A percentile compares a stretch with the other conserved stretches of the same genome.
These are phyloP conservation scores for Eurois occulta DNA, from an alignment of 2,888 invertebrate genomes.

Conservation along the genomic window DNA sequence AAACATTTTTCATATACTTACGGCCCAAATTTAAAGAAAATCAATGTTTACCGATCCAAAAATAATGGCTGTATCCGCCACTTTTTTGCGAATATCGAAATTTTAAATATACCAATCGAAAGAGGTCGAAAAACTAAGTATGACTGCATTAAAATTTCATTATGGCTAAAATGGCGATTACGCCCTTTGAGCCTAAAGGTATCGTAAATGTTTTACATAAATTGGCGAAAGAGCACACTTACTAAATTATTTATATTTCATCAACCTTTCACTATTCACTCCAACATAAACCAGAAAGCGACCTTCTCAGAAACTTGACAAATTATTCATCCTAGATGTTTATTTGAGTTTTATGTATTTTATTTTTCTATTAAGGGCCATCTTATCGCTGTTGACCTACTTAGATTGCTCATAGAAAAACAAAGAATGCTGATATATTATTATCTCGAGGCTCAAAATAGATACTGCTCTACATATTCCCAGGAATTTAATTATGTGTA, in stretches of 20 bases:
- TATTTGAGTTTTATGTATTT: not conserved
- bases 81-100: no score
- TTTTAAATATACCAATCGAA: no score
- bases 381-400: not conserved
- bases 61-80: no score
- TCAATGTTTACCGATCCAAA: no score
- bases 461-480: not conserved
- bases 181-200: no score
- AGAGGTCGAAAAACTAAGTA: no score
- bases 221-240: not conserved
- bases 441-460: not conserved
- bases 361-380: not conserved
- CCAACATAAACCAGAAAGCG: not conserved
- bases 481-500: no score
- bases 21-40: no score
- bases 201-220: no score
- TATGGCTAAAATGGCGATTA: no score
- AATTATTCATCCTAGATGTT: not conserved
- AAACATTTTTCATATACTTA: no score
- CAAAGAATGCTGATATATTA: not conserved
- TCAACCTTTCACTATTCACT: not conserved
- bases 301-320: constrained; percentile 4
- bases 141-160: no score
- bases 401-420: not conserved
- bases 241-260: not conserved